phyloP scores from a whole-genome alignment of 2,888 invertebrate species.

The Tillus elongatus region DNA sequence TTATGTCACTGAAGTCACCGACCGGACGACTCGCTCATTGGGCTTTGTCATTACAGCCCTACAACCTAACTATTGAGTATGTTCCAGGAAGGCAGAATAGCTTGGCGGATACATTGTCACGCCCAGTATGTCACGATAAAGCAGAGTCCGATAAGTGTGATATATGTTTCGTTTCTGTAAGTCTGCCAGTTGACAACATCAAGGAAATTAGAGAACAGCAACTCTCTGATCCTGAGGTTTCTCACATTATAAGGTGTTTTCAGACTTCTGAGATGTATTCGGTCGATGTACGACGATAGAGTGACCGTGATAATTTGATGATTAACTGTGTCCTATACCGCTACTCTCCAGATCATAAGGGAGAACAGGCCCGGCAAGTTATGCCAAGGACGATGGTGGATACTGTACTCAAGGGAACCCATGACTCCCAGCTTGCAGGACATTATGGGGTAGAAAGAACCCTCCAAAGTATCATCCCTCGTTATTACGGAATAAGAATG shows the following conservation, averaged over 20 bases:
- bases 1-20: too few relatives aligned
- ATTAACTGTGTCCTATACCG: constrained; percentile 22
- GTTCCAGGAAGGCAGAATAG: constrained; percentile 34
- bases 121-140: constrained; percentile 32
- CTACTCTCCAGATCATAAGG: constrained; percentile 13
- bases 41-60: too few relatives aligned
- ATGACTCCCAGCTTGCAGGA: too few relatives aligned
- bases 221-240: constrained; percentile 22
- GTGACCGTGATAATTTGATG: constrained; percentile 22
- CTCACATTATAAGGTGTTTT: constrained; percentile 20
- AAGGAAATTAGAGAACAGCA: too few relatives aligned
- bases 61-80: constrained; percentile 34
- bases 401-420: too few relatives aligned
- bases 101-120: too few relatives aligned
- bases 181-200: too few relatives aligned
- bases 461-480: constrained; percentile 14
- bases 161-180: too few relatives aligned
- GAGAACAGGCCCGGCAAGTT: constrained; percentile 27
- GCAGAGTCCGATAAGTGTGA: not conserved
- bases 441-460: constrained; percentile 27
- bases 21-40: constrained; percentile 33
- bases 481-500: constrained; percentile 26
- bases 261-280: constrained; percentile 10
- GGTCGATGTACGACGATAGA: constrained; percentile 15
- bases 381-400: too few relatives aligned